phyloP scores from a whole-genome alignment of 1,140 invertebrate species.

The Leptopilina boulardi region DNA sequence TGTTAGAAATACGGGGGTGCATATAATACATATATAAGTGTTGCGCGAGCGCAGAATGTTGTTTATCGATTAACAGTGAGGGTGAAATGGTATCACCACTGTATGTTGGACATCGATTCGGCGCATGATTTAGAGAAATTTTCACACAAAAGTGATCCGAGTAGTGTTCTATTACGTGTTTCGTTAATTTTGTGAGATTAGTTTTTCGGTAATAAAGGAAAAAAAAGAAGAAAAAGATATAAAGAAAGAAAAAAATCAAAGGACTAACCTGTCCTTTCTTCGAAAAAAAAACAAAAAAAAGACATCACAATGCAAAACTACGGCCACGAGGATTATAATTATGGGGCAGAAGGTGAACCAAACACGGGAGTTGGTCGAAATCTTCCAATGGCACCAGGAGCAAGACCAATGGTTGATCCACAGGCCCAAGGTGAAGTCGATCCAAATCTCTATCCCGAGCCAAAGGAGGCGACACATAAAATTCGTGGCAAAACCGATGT shows the following conservation, averaged over 20 bases:
- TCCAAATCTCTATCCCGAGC: constrained; percentile 84
- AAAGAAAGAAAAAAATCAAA: background rate
- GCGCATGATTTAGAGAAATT: constrained; percentile 55
- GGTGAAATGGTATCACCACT: constrained; percentile 59
- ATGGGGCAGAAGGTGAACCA: constrained; percentile 45
- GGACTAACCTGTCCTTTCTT: background rate
- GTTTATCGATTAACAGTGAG: constrained; percentile 69
- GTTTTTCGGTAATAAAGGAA: background rate
- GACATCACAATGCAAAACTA: constrained; percentile 65
- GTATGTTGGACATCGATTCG: constrained; percentile 71
- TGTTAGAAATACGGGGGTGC: constrained; percentile 41
- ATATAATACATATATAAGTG: too few species aligned
- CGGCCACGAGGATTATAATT: constrained; percentile 67
- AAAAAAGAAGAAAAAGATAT: background rate
- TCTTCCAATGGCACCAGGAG: constrained; percentile 64
- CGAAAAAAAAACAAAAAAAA: too few species aligned
- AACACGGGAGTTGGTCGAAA: constrained; percentile 40
- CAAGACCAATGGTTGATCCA: constrained; percentile 83
- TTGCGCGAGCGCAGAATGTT: constrained; percentile 66
- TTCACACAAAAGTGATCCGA: constrained; percentile 36
- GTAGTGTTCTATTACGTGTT: constrained; percentile 24
- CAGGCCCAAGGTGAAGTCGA: constrained; percentile 86
- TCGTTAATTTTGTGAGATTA: background rate
- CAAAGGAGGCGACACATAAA: constrained; percentile 92
- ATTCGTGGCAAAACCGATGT: constrained; percentile 90